Percentiles rank a stretch among this genome's conserved stretches.
Evolutionary conservation across 64 coral and sea anemone genomes (phyloP).

Genomic region (Montipora sp.): DNA sequence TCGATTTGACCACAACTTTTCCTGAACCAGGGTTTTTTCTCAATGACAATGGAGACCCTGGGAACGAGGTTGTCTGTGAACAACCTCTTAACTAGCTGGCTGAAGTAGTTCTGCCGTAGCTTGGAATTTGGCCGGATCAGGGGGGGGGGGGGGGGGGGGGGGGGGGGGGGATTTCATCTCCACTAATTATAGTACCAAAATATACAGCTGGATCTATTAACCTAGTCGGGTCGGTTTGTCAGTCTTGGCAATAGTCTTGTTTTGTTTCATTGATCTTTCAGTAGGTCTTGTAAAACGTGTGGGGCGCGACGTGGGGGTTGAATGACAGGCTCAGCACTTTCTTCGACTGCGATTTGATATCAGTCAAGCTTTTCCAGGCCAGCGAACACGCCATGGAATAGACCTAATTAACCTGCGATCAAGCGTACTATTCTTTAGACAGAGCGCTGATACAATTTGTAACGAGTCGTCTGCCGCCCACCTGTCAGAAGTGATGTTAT

Average conservation of each 20-base stretch:
- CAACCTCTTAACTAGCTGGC: constrained; percentile 29
- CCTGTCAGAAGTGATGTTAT: too few relatives aligned
- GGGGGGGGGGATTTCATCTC: constrained; percentile 28
- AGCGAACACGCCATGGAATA: not conserved
- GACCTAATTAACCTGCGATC: too few relatives aligned
- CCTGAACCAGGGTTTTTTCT: too few relatives aligned
- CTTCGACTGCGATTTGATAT: not conserved
- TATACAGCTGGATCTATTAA: constrained; percentile 30
- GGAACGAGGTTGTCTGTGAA: not conserved
- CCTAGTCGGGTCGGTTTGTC: constrained; percentile 23
- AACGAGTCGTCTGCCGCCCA: too few relatives aligned
- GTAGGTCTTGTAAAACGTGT: not conserved
- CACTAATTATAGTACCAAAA: constrained; percentile 54
- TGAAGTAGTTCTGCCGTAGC: constrained; percentile 45
- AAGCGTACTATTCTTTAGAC: too few relatives aligned
- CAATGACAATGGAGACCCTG: too few relatives aligned
- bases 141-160: constrained; percentile 23
- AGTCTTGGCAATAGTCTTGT: not conserved
- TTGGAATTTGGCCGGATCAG: constrained; percentile 30
- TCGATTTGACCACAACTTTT: too few relatives aligned
- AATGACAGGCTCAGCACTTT: not conserved
- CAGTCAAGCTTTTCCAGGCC: not conserved
- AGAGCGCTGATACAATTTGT: too few relatives aligned
- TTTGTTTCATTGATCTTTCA: not conserved
- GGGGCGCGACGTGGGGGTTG: not conserved